Base-by-base conservation (phyloP, 2,888 invertebrate species). In the Salticus scenicus region DNA sequence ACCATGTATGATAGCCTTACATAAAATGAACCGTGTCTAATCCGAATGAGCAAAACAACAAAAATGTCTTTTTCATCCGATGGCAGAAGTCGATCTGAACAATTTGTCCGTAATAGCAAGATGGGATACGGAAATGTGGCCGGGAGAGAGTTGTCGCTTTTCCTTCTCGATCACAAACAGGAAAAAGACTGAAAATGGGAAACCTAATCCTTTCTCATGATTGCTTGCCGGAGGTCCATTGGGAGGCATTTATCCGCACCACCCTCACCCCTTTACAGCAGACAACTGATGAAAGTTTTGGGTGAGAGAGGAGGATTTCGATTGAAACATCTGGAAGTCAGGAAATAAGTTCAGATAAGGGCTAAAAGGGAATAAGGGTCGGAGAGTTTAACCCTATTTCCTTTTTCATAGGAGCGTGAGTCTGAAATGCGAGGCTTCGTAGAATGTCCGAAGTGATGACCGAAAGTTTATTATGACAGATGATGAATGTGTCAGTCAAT, bases 191-290 rank as follows among this genome's bases (percentile, higher is more conserved):
- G 41, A 80, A 80, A 74, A 73, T 69, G 73, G 20, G 67, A 31
- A 24, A 66, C 24, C 80, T 73, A 74, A 74, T 81, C 80, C 80
- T 73, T 67, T 74, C 80, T 37, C 30, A 41, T 67, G 80, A 81
- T 81, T 81, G 79, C 72, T 27, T 41, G 12, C 31, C 33, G 28
- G 30, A 37, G 37, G 64, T 70, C 70, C 70, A 70, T 41, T 27
- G 42, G 42, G 64, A 63, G 31, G 64, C 64, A 64, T 74, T 64
- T 57, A 41, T 57, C 57, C 64, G 24, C 64, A 14, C 27, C 20
- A 57, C 57, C 47, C 31, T 47, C 41, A n/a, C 27, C 42, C 33
- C 51, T 71, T 31, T 41, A 24, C 4, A 4, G 7, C 5, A 24
- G 12, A 37, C 69, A 30, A 64, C 57, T 71, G 71, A 79, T 79